Percentiles rank a stretch among this genome's conserved stretches.
Evolutionary conservation across 1,140 invertebrate species (phyloP).

Genomic region (Drosophila ercepeae): DNA sequence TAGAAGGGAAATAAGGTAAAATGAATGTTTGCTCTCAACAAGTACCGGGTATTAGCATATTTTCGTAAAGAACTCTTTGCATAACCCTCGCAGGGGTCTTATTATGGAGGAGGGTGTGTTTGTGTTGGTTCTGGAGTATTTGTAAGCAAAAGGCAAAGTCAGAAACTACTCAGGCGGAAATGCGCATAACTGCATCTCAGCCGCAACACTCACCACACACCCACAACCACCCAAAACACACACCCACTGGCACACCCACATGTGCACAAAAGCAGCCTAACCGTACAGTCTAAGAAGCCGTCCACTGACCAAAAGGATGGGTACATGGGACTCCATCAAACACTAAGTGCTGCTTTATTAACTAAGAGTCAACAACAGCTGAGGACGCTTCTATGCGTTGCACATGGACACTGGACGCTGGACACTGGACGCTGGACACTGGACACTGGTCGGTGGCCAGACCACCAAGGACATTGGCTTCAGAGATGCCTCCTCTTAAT

Average conservation of each 20-base stretch:
- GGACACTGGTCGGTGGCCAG: background rate
- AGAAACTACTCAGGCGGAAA: slow-evolving; percentile 70
- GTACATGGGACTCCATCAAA: slow-evolving; percentile 40
- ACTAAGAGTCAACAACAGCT: slow-evolving; percentile 49
- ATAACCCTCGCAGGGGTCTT: slow-evolving; percentile 33
- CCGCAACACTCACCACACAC: slow-evolving; percentile 38
- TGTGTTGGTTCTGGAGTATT: slow-evolving; percentile 46
- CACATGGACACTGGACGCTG: background rate
- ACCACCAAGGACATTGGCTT: background rate
- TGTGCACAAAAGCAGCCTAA: slow-evolving; percentile 1
- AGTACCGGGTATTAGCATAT: background rate
- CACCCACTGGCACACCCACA: slow-evolving; percentile 11
- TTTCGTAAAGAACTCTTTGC: background rate
- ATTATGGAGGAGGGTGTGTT: background rate
- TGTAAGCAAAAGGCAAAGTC: slow-evolving; percentile 71
- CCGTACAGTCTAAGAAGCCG: slow-evolving; percentile 54
- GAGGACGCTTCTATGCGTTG: background rate
- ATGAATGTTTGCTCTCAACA: background rate
- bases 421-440: no score
- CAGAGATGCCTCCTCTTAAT: slow-evolving; percentile 45
- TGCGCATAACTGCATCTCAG: slow-evolving; percentile 74
- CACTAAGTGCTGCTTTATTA: slow-evolving; percentile 75
- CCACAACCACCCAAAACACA: background rate
- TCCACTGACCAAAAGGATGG: slow-evolving; percentile 7
- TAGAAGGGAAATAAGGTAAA: background rate